Base-by-base conservation (phyloP, 2,113 vertebrate species). In the Aspidoscelis tigris region DNA sequence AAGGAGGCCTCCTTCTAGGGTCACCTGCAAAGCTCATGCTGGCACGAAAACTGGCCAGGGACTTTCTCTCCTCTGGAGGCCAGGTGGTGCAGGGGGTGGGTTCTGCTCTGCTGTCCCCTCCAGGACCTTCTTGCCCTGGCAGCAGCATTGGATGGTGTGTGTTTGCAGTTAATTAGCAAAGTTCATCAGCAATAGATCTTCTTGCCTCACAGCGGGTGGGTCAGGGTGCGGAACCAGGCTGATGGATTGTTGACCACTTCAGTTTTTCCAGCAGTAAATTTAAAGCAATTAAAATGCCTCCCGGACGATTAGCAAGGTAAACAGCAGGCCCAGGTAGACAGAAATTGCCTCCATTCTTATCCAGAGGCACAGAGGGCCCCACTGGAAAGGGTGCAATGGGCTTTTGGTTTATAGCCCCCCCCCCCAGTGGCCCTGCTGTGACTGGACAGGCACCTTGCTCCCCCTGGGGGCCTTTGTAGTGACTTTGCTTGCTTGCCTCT, bases 141-240 rank as follows among this genome's bases (percentile, higher is more conserved):
- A 26, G 71, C 6, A 43, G 7, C 55, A 61, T 9, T 20, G 0
- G 33, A 33, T 18, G 26, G 55, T 26, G 90, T 86, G 94, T n/a
- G 80, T 94, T 94, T n/a, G 55, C 84, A 93, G 95, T 96, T 97
- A 96, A 98, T 97, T 96, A 98, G 96, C 90, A 92, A 95, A 95
- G 95, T 97, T 97, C 97, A 96, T 98, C 97, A 97, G 96, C 97
- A 96, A 97, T 88, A 89, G 95, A 96, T 96, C 95, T 93, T 80
- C 95, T 96, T 55, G 93, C 91, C 93, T 95, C 89, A 39, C 91
- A 65, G 96, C 89, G 72, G 96, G 94, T 92, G 92, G 93, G 93
- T 73, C 89, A 4, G 88, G 88, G 90, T 90, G 92, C 83, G 95
- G 95, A 95, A 95, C 95, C 94, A 95, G 92, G 85, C 89, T 90